These are phyloP conservation scores for Macquaria australasica DNA, from an alignment of 2,113 vertebrate genomes.

Conservation along the genomic window DNA sequence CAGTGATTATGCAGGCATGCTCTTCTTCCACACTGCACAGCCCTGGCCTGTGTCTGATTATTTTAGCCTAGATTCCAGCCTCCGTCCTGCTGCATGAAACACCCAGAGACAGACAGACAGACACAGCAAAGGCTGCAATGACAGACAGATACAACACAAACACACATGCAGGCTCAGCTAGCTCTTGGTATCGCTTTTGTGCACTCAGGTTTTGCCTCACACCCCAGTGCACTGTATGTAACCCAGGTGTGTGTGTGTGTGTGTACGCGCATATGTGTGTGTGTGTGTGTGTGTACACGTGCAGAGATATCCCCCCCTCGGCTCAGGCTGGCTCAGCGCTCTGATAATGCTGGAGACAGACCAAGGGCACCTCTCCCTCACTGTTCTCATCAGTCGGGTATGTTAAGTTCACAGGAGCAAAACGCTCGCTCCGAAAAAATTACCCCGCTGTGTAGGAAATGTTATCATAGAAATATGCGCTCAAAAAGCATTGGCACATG, in stretches of 20 bases:
- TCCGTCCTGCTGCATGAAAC: background rate
- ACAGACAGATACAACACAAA: conserved; percentile 22
- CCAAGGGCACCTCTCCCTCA: conserved; percentile 63
- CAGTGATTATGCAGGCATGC: conserved; percentile 43
- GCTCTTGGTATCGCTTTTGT: background rate
- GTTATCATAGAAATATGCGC: conserved; percentile 37
- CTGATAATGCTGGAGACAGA: conserved; percentile 62
- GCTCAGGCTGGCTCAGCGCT: conserved; percentile 53
- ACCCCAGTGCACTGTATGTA: conserved; percentile 1
- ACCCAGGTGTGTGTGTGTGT: conserved; percentile 15
- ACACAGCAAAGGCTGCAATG: background rate
- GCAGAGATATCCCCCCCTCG: background rate
- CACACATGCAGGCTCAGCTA: background rate
- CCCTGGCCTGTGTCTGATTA: conserved; percentile 32
- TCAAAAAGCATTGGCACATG: conserved; percentile 35
- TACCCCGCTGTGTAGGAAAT: conserved; percentile 15
- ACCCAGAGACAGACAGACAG: conserved; percentile 24
- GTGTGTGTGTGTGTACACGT: background rate
- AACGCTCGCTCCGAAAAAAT: background rate
- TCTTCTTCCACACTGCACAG: conserved; percentile 30
- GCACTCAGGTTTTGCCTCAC: conserved; percentile 34
- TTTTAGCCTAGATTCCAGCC: conserved; percentile 38
- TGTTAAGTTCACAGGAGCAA: conserved; percentile 49
- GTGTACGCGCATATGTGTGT: background rate
- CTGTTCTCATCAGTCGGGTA: conserved; percentile 45